Evolutionary conservation across 2,888 invertebrate genomes (phyloP), one percentile per base, ranked within the genome.

Genomic region (Eristalinus aeneus): DNA sequence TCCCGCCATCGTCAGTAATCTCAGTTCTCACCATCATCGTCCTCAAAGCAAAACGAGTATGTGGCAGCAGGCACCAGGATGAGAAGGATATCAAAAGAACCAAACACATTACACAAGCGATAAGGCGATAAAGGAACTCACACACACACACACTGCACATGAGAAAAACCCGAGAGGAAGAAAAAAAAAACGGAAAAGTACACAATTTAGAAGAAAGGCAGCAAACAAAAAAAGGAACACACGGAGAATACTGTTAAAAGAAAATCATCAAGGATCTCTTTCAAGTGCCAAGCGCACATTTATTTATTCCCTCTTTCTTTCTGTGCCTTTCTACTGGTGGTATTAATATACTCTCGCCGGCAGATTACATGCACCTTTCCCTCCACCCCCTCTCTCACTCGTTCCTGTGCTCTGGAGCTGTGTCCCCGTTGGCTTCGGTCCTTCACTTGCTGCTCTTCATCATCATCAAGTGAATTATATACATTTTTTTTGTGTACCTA

Each of bases 191-290:
- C 6, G n/a, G 67, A 67, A 67, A 54, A 53, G 20, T 16, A 67
- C 8, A 58, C 36, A 58, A 34, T 20, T 54, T 69, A 22, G 56
- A 56, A 56, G 23, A 56, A 12, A 4, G 22, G 12, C 11, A 23
- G 8, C 11, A 23, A 16, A 4, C 23, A 46, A 16, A 31, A 34
- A 27, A 54, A 27, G 27, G 27, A 27, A n/a, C n/a, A 6, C 32
- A 64, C n/a, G 39, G 34, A 34, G 54, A 34, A 58, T 65, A 36
- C 46, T 39, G 46, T 16, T 72, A 53, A 46, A 46, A 72, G 63
- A 67, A 78, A 78, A 53, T 46, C 72, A 72, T 78, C 65, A 72
- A 78, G 72, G 72, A 67, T 58, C 67, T 67, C 60, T 73, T 72
- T 72, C 67, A 73, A 73, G 72, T 73, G 65, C 46, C 64, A 78